phyloP scores from a whole-genome alignment of 1,140 invertebrate genomes.

The Atta colombica region DNA sequence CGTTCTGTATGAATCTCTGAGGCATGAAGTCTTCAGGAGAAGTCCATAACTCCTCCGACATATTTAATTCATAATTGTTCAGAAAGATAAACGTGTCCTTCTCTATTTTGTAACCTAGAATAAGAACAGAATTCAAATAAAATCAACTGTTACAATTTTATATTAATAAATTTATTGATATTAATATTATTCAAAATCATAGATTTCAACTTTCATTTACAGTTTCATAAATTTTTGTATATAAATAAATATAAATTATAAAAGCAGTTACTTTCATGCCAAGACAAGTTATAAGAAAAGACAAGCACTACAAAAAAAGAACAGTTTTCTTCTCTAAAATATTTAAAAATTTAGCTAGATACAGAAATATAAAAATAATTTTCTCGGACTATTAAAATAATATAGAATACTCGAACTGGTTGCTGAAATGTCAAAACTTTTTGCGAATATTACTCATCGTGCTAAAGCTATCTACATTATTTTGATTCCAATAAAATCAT shows the following conservation, averaged over 20 bases:
- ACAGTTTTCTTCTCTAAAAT: too few species aligned
- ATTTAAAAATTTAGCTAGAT: too few species aligned
- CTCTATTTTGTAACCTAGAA: slow-evolving; percentile 89
- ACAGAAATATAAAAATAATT: too few species aligned
- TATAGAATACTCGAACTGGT: too few species aligned
- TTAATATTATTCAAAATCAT: not conserved
- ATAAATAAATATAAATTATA: not conserved
- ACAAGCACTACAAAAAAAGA: too few species aligned
- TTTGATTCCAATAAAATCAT: too few species aligned
- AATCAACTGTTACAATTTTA: not conserved
- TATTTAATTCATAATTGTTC: slow-evolving; percentile 95
- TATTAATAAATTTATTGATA: slow-evolving; percentile 2
- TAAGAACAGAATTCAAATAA: not conserved
- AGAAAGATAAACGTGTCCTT: slow-evolving; percentile 95
- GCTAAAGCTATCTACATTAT: too few species aligned
- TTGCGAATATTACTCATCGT: too few species aligned
- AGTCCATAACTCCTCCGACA: slow-evolving; percentile 91
- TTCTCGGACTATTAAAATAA: too few species aligned
- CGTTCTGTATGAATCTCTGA: slow-evolving; percentile 91
- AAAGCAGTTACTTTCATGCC: not conserved
- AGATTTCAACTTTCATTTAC: not conserved
- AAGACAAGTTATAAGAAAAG: too few species aligned
- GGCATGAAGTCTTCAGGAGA: slow-evolving; percentile 87
- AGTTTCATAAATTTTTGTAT: not conserved
- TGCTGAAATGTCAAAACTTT: too few species aligned